Evolutionary conservation across 2,888 invertebrate genomes (phyloP).

Genomic region (Exephanes ischioxanthus): DNA sequence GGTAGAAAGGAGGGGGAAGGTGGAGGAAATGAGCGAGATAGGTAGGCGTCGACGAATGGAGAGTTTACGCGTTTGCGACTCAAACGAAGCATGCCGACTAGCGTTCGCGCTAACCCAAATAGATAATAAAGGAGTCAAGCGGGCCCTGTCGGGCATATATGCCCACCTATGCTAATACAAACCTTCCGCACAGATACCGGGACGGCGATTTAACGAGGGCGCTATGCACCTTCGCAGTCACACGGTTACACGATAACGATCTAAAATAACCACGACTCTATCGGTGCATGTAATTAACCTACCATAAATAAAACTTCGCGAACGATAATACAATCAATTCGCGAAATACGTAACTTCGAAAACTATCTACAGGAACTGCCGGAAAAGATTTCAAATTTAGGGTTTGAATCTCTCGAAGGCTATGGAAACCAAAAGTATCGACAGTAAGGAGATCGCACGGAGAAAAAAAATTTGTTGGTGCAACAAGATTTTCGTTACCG

Average conservation of each 20-base stretch:
- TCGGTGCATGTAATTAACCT: not conserved
- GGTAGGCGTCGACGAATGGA: conserved; percentile 11
- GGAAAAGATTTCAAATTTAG: not conserved
- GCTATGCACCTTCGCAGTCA: conserved; percentile 24
- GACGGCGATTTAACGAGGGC: conserved; percentile 26
- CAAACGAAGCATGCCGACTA: conserved; percentile 45
- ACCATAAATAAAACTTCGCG: not conserved
- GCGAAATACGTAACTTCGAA: not conserved
- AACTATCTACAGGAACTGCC: not conserved
- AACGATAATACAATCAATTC: not conserved
- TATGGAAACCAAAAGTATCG: not conserved
- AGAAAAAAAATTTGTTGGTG: not conserved
- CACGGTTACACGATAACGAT: conserved; percentile 28
- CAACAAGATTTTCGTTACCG: no score
- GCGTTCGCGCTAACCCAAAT: conserved; percentile 77
- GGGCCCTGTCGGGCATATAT: conserved; percentile 73
- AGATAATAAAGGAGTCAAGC: conserved; percentile 78
- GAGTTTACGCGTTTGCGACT: conserved; percentile 57
- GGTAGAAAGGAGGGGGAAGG: not conserved
- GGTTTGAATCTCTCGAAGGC: not conserved
- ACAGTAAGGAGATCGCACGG: not conserved
- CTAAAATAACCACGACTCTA: conserved; percentile 18
- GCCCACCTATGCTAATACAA: conserved; percentile 69
- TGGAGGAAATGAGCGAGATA: not conserved
- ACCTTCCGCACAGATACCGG: conserved; percentile 58